Evolutionary conservation across 2,797 vertebrate genomes (phyloP), one percentile per base, ranked within the genome.

Genomic region (Mus spretus): DNA sequence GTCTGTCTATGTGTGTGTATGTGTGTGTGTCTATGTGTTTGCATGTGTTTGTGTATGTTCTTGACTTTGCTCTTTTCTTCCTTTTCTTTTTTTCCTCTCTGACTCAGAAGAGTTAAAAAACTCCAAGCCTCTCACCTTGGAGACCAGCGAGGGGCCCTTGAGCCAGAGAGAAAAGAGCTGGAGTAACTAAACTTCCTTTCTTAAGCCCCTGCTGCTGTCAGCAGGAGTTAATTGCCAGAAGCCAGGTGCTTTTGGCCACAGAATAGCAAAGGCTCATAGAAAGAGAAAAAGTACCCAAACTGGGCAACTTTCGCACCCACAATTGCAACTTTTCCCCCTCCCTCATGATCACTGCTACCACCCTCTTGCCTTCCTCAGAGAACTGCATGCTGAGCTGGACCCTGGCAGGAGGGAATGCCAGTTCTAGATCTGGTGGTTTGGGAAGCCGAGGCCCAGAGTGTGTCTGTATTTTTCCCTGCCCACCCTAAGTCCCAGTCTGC

Each of bases 351-450:
- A 4, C 15, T 72, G 34, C 67, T 17, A 37, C 67, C 15, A 37
- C 34, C 34, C 67, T 72, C 67, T 34, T 20, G 17, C 17, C 70
- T 37, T 72, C 70, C 34, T 72, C 70, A 10, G n/a, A 37, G 70
- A 37, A 37, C 70, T 37, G 17, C n/a, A 20, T 72, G 70, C n/a
- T 20, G 70, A 72, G 70, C 34, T 72, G n/a, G n/a, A 72, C 70
- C n/a, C 37, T 17, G 6, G 34, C 70, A 72, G 70, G 20, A 0
- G 4, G 37, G 47, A 59, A 7, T 2, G 3, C 10, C 2, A 1
- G 5, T 13, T 37, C 1, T 1, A 17, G 59, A 44, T 22, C 34
- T 31, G 9, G 57, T 34, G 19, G 34, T 40, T 70, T 80, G 4
- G 6, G 78, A 65, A 90, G 40, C 2, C 17, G 53, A 53, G 13